A percentile compares a stretch with the other conserved stretches of the same genome.
These are phyloP conservation scores for Pseudococcus jackbeardsleyi DNA, from an alignment of 2,888 invertebrate genomes.

Conservation along the genomic window DNA sequence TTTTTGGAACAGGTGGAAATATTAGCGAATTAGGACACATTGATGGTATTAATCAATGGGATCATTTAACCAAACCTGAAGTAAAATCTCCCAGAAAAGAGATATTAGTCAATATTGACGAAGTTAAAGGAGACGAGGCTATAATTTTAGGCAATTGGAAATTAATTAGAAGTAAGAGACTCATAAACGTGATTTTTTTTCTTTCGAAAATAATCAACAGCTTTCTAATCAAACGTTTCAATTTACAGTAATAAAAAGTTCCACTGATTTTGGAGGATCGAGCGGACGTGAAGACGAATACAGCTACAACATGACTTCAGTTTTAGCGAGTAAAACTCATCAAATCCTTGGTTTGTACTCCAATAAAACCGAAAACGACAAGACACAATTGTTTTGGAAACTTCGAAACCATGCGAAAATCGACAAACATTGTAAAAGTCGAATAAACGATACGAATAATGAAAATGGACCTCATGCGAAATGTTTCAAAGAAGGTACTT, in stretches of 20 bases:
- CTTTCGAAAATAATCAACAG: neutral
- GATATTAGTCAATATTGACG: constrained; percentile 70
- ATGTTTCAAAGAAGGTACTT: constrained; percentile 4
- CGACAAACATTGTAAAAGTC: constrained; percentile 10
- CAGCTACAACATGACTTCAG: neutral
- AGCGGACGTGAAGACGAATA: constrained; percentile 27
- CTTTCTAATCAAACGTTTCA: neutral
- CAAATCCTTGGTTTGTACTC: neutral
- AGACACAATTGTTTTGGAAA: neutral
- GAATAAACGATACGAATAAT: constrained; percentile 13
- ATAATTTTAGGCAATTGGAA: constrained; percentile 71
- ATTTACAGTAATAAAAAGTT: neutral
- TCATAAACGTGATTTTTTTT: neutral
- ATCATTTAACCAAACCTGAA: constrained; percentile 67
- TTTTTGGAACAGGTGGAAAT: constrained; percentile 69
- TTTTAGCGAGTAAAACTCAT: neutral
- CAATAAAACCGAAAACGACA: neutral
- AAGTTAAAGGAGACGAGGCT: constrained; percentile 70
- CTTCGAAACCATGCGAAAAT: neutral
- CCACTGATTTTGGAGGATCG: neutral
- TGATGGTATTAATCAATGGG: constrained; percentile 71
- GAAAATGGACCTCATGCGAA: neutral
- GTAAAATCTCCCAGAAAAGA: neutral
- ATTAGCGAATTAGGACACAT: constrained; percentile 68
- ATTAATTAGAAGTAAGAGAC: constrained; percentile 71